Percentiles rank a stretch among this genome's conserved stretches.
Evolutionary conservation across 1,140 invertebrate species (phyloP).

Genomic region (Dendrolimus kikuchii): DNA sequence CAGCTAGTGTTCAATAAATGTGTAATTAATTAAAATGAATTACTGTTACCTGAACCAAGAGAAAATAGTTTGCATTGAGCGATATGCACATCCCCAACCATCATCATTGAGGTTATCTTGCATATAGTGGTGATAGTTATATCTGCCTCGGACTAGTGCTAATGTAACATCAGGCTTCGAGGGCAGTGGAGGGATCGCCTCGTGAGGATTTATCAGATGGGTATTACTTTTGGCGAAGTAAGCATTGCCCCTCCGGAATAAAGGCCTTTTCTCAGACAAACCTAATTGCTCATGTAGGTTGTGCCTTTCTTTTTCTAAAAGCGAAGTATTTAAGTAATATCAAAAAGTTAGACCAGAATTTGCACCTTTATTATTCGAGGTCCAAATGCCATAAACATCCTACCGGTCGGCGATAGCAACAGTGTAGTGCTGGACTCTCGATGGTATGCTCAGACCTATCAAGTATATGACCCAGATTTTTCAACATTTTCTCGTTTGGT

Average conservation of each 20-base stretch:
- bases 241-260: constrained; percentile 81
- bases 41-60: constrained; percentile 90
- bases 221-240: constrained; percentile 72
- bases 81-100: constrained; percentile 99
- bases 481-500: no score
- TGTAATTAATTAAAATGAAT: constrained; percentile 2
- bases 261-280: constrained; percentile 77
- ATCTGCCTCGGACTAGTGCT: constrained; percentile 86
- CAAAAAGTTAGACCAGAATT: no score
- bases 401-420: no score
- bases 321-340: background rate
- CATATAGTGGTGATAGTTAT: constrained; percentile 97
- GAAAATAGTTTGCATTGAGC: constrained; percentile 96
- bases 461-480: no score
- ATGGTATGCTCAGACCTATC: no score
- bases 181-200: constrained; percentile 26
- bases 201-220: constrained; percentile 84
- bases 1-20: no score
- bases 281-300: constrained; percentile 79
- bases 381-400: no score
- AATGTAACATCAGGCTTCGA: constrained; percentile 37
- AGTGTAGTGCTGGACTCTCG: no score
- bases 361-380: no score
- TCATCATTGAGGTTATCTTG: constrained; percentile 96
- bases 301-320: constrained; percentile 75